Base-by-base conservation (phyloP, 1,140 invertebrate species). In the Macrosteles quadrilineatus region DNA sequence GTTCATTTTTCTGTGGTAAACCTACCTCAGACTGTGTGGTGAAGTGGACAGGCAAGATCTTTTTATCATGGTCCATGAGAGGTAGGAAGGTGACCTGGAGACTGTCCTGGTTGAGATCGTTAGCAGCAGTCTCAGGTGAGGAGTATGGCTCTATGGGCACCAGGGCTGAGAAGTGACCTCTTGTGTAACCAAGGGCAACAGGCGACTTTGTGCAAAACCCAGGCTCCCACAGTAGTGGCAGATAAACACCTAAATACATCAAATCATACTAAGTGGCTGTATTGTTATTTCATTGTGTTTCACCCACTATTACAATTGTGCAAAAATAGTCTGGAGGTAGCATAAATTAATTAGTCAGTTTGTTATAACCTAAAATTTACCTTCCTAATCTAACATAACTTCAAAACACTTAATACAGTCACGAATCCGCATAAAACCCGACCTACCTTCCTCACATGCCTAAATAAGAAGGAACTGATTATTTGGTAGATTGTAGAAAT, bases 101-200 rank as follows among this genome's bases (percentile, higher is more conserved):
- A n/a, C 21, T 57, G 40, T 70, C 72, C 31, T 71, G 68, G 23
- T 67, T 72, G 32, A 43, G 50, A 14, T 63, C 30, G 47, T 63
- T 68, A 31, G 65, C 70, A 47, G 63, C 71, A 21, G 72, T 47
- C 19, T 73, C 64, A 6, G 69, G 57, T 25, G 72, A 45, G 17
- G 72, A 62, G 74, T 91, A 90, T 0, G 91, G 91, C 79, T 94
- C 93, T 67, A 94, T 89, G n/a, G 95, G 88, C 57, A 98, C 95
- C 6, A 98, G 83, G 47, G 96, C 96, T 63, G 94, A 96, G 80
- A 98, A 98, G 81, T 98, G 96, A 6, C 96, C 96, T 36, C 96
- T 85, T 0, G 96, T 98, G 80, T 98, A 98, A 32, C 95, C 96
- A 21, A 98, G 83, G 31, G 94, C 90, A 70, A 98, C 91, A n/a